Conservation (phyloP, 2,797 vertebrate species). For the Brachymystax lenok region DNA sequence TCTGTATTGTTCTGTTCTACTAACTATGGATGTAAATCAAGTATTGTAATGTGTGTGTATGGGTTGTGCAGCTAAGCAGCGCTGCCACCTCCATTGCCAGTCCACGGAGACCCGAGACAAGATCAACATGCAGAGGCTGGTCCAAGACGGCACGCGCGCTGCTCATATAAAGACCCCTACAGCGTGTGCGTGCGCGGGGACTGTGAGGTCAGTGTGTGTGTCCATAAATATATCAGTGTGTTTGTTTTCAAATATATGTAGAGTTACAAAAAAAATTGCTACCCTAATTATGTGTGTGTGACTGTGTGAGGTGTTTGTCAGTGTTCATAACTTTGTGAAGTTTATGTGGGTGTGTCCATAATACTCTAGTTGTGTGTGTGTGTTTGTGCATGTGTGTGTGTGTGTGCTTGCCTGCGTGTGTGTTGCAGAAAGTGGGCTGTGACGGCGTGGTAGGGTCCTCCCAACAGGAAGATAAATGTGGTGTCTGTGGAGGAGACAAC, state of each 20-base stretch:
- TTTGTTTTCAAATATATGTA: background rate
- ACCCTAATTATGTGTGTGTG: background rate
- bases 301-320: constrained; percentile 85
- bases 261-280: background rate
- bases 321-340: constrained; percentile 37
- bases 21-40: background rate
- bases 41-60: constrained; percentile 5
- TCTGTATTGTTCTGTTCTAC: background rate
- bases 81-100: constrained; percentile 92
- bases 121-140: constrained; percentile 88
- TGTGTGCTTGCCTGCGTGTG: constrained; percentile 9
- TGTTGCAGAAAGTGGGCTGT: constrained; percentile 92
- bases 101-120: constrained; percentile 87
- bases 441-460: constrained; percentile 89
- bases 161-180: constrained; percentile 94
- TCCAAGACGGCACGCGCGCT: constrained; percentile 89
- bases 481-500: constrained; percentile 93
- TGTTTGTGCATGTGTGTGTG: background rate
- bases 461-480: constrained; percentile 95
- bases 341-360: constrained; percentile 1
- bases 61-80: constrained; percentile 83
- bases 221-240: background rate
- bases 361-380: background rate
- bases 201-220: constrained; percentile 83
- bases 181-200: constrained; percentile 92